Conservation (phyloP, 1,140 invertebrate species). For the Ruditapes philippinarum region DNA sequence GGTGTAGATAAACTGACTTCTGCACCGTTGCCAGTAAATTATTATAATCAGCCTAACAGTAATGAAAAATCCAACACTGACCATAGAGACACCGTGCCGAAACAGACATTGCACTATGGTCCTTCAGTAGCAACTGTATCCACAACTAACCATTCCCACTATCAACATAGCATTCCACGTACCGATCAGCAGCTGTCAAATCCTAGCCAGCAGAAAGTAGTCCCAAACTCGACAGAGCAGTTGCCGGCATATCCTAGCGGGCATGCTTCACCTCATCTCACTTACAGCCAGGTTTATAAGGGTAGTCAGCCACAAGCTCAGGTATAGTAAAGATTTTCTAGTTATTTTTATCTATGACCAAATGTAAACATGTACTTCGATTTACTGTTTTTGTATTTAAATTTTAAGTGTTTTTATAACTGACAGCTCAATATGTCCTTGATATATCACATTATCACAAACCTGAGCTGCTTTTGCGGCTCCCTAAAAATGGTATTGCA, state of each 20-base stretch:
- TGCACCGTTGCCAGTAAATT: conserved; percentile 1
- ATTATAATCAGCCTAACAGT: conserved; percentile 26
- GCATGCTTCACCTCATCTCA: background rate
- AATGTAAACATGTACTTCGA: no score
- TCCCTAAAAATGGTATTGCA: no score
- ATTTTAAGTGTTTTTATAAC: no score
- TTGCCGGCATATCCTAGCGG: background rate
- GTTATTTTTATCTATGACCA: no score
- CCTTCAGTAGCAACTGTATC: background rate
- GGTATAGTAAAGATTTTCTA: conserved; percentile 3
- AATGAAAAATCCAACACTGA: conserved; percentile 30
- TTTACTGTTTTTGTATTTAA: no score
- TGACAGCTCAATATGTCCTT: no score
- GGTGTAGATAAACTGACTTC: conserved; percentile 19
- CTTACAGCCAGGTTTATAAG: conserved; percentile 1
- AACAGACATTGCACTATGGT: conserved; percentile 24
- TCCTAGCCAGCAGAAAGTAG: background rate
- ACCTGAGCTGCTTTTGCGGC: no score
- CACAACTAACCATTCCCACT: conserved; percentile 26
- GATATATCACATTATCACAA: no score
- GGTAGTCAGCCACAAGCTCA: conserved; percentile 40
- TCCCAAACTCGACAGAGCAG: conserved; percentile 4
- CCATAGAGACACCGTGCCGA: background rate
- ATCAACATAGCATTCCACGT: conserved; percentile 32
- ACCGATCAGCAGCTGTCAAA: background rate